These are phyloP conservation scores for Eptesicus fuscus DNA, from an alignment of 2,113 vertebrate species.

Conservation along the genomic window DNA sequence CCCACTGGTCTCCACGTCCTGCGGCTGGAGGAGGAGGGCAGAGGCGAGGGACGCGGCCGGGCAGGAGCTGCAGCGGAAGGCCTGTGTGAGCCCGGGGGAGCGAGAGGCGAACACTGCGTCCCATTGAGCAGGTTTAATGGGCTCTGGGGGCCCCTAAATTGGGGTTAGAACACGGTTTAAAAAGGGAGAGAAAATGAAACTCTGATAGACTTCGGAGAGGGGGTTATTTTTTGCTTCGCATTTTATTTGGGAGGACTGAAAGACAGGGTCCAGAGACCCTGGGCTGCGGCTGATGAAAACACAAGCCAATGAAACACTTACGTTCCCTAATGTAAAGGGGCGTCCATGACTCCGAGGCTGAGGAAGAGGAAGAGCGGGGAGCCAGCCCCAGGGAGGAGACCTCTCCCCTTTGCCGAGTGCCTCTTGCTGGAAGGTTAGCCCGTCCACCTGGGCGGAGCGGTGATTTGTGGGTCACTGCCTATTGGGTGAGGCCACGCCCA, in stretches of 20 bases:
- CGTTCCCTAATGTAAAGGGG: constrained; percentile 44
- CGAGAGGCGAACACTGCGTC: background rate
- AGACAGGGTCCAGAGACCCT: constrained; percentile 7
- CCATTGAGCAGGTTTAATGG: background rate
- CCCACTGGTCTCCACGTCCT: background rate
- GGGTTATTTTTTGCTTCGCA: background rate
- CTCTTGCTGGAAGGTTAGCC: background rate
- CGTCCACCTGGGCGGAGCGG: background rate
- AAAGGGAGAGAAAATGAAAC: constrained; percentile 62
- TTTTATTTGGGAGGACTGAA: constrained; percentile 57
- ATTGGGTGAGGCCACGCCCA: background rate
- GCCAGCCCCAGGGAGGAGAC: rapidly evolving
- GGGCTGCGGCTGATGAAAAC: constrained; percentile 25
- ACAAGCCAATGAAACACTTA: background rate
- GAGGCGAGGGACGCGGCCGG: rapidly evolving
- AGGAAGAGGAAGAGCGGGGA: background rate
- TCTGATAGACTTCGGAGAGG: background rate
- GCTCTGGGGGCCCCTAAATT: background rate
- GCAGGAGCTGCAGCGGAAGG: background rate
- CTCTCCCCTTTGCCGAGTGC: too few relatives aligned
- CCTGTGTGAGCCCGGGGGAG: background rate
- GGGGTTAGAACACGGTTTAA: constrained; percentile 34
- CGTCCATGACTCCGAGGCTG: background rate
- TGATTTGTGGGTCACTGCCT: rapidly evolving
- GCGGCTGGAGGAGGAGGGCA: background rate